phyloP scores from a whole-genome alignment of 2,888 invertebrate species.

The Hypercompe scribonia region DNA sequence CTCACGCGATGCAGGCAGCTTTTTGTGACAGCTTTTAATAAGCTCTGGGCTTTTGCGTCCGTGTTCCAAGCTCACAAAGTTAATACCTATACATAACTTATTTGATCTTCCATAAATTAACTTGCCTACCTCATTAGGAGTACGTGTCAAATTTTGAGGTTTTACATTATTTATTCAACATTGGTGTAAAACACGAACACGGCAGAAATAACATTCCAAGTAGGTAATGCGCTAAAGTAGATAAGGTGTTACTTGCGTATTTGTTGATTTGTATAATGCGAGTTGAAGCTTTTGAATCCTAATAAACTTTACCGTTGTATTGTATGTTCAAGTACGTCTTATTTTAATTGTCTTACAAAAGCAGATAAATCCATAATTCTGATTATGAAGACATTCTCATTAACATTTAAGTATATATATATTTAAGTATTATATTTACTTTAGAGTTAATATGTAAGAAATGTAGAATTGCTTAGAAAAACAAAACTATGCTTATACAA shows the following conservation, averaged over 20 bases:
- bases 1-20: conserved; percentile 64
- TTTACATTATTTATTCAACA: conserved; percentile 47
- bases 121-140: conserved; percentile 53
- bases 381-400: background rate
- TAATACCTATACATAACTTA: conserved; percentile 55
- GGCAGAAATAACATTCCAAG: conserved; percentile 34
- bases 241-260: conserved; percentile 14
- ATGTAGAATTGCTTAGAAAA: too few relatives aligned
- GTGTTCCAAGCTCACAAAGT: conserved; percentile 56
- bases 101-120: conserved; percentile 60
- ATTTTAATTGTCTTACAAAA: background rate
- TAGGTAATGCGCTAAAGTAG: conserved; percentile 38
- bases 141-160: conserved; percentile 48
- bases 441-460: background rate
- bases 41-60: conserved; percentile 76
- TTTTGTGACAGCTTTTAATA: conserved; percentile 81
- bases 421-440: background rate
- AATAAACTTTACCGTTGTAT: background rate
- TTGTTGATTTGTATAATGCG: conserved; percentile 12
- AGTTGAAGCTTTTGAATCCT: conserved; percentile 8
- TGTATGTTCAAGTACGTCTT: background rate
- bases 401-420: background rate
- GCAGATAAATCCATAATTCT: background rate
- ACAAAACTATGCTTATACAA: background rate
- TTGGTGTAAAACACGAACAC: conserved; percentile 29